These are phyloP conservation scores for Aelia acuminata DNA, from an alignment of 2,888 invertebrate species.

Conservation along the genomic window DNA sequence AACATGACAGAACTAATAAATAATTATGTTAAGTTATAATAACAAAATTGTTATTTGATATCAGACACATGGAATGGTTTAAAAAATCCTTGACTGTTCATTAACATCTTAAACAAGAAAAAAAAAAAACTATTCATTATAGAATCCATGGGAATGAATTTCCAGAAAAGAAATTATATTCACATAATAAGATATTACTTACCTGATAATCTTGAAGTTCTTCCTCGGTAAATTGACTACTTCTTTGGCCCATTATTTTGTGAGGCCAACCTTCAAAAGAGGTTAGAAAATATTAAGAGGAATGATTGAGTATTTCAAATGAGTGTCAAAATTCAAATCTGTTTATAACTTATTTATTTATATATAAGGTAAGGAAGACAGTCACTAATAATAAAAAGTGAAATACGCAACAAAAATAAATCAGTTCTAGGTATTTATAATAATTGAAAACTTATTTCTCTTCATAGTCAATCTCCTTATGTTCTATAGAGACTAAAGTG, in stretches of 20 bases:
- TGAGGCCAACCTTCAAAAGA: background rate
- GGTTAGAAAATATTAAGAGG: background rate
- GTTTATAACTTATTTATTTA: too few species aligned
- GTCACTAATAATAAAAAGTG: too few species aligned
- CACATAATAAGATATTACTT: background rate
- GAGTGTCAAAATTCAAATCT: background rate
- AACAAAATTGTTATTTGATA: background rate
- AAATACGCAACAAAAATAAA: too few species aligned
- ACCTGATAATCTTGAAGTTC: slow-evolving; percentile 94
- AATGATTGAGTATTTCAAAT: background rate
- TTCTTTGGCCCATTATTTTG: slow-evolving; percentile 81
- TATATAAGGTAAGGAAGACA: too few species aligned
- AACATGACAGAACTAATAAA: background rate
- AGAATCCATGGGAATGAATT: background rate
- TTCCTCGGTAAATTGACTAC: slow-evolving; percentile 88
- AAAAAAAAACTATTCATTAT: background rate
- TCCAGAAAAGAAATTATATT: background rate
- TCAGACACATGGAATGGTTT: background rate
- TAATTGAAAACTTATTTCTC: too few species aligned
- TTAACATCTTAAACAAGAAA: background rate
- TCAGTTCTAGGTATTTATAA: too few species aligned
- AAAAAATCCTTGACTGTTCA: background rate
- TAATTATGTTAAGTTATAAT: background rate
- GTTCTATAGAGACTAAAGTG: too few species aligned
- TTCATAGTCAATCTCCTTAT: too few species aligned